Evolutionary conservation across 2,888 invertebrate species (phyloP).

Genomic region (Coelogynopora nodosa): DNA sequence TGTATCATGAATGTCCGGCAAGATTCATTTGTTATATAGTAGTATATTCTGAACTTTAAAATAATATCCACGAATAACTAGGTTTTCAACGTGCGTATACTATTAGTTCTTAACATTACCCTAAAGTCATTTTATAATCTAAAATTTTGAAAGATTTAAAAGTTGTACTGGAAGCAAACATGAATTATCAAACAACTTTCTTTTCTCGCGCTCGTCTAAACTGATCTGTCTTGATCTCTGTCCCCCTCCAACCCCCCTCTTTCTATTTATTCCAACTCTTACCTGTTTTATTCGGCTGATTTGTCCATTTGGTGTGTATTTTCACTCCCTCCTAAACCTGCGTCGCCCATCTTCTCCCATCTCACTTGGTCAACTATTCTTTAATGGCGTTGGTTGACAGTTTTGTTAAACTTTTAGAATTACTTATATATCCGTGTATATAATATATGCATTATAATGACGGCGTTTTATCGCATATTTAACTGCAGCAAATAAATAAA

Average conservation of each 20-base stretch:
- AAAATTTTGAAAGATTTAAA: too few species aligned
- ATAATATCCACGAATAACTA: too few species aligned
- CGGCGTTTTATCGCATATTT: background rate
- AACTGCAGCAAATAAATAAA: slow-evolving; percentile 19
- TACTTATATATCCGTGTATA: background rate
- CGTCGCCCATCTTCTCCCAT: background rate
- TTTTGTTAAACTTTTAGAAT: background rate
- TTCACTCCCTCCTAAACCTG: background rate
- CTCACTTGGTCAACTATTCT: background rate
- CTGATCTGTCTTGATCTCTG: background rate
- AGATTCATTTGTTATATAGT: slow-evolving; percentile 11
- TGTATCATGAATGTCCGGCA: slow-evolving; percentile 1
- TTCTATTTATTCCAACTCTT: background rate
- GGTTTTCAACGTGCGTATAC: too few species aligned
- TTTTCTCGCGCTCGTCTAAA: too few species aligned
- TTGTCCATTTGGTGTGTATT: background rate
- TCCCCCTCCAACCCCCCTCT: background rate
- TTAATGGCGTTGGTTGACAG: background rate
- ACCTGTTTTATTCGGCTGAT: background rate
- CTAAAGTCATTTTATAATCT: too few species aligned
- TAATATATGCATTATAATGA: slow-evolving; percentile 18
- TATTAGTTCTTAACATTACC: too few species aligned
- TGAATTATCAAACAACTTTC: too few species aligned
- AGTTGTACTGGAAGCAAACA: too few species aligned
- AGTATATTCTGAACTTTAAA: too few species aligned